Evolutionary conservation across 2,113 vertebrate species (phyloP).

Genomic region (Formicarius rufipectus): DNA sequence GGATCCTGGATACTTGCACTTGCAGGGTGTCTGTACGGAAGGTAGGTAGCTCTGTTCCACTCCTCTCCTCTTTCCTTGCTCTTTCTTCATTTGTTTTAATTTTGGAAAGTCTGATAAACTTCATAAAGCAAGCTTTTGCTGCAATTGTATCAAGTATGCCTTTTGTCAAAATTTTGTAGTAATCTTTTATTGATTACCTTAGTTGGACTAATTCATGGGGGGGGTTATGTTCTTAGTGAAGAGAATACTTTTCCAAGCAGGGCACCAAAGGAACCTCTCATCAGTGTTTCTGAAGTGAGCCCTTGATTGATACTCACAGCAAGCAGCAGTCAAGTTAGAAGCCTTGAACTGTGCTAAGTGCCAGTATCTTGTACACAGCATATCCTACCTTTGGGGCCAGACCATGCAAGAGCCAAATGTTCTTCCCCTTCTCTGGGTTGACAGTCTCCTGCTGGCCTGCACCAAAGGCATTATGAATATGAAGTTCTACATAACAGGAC

Average conservation of each 20-base stretch:
- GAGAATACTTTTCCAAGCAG: background rate
- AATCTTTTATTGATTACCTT: background rate
- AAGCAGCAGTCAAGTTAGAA: background rate
- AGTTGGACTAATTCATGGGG: background rate
- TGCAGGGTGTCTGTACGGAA: conserved; percentile 95
- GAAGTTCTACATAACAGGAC: background rate
- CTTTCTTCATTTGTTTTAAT: background rate
- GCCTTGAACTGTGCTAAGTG: background rate
- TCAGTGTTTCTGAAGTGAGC: background rate
- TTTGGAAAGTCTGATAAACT: background rate
- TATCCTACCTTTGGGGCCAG: background rate
- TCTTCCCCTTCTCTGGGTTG: background rate
- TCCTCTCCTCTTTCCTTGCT: background rate
- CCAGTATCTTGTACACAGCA: background rate
- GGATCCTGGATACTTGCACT: conserved; percentile 88
- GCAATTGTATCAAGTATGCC: background rate
- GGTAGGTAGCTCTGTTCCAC: conserved; percentile 62
- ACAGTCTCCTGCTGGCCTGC: background rate
- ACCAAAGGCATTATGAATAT: background rate
- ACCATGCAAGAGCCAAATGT: background rate
- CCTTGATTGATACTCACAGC: background rate
- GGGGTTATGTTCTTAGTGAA: background rate
- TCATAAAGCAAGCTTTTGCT: background rate
- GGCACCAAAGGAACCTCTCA: background rate
- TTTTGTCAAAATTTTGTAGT: background rate